Base-by-base conservation (phyloP, 2,113 vertebrate species). In the Pygoscelis adeliae region DNA sequence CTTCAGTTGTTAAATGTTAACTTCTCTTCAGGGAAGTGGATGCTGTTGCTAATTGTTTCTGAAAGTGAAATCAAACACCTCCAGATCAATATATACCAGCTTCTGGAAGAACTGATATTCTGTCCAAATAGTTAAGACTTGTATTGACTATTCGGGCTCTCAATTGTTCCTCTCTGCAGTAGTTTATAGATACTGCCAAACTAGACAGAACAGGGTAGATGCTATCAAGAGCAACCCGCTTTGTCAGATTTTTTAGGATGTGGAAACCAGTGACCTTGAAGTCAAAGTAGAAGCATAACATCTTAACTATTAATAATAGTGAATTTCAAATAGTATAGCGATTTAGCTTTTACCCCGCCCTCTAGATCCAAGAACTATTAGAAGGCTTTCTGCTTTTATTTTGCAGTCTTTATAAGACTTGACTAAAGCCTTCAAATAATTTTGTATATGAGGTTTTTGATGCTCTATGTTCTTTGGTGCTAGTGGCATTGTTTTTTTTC, bases 1-100 rank as follows among this genome's bases (percentile, higher is more conserved):
- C 13, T 94, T 90, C 46, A 70, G n/a, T 46, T 86, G 50, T 81
- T 93, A 55, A 77, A 62, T 7, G 2, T 49, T 89, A 83, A 47
- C n/a, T 67, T 90, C 67, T 90, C 71, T 69, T 77, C 55, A 72
- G 77, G 47, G 56, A 84, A 49, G 23, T 49, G 72, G 58, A 83
- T 80, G 29, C 59, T 92, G 20, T 86, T 92, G 79, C 71, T 97
- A 94, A 93, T 93, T 89, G 93, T 66, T 96, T 83, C 63, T 90
- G 88, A 92, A 94, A 86, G 74, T 95, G 63, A 95, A 95, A 93
- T 86, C n/a, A 59, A 46, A 83, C 59, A 70, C 67, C 59, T 94
- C 46, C 50, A 81, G 93, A 90, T 96, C 83, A 10, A 83, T 95
- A 38, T 10, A 21, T 74, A 63, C 2, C 1, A 90, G 29, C 22